Evolutionary conservation across 2,797 vertebrate genomes (phyloP), one percentile per base, ranked within the genome.

Genomic region (Chaetophractus vellerosus): DNA sequence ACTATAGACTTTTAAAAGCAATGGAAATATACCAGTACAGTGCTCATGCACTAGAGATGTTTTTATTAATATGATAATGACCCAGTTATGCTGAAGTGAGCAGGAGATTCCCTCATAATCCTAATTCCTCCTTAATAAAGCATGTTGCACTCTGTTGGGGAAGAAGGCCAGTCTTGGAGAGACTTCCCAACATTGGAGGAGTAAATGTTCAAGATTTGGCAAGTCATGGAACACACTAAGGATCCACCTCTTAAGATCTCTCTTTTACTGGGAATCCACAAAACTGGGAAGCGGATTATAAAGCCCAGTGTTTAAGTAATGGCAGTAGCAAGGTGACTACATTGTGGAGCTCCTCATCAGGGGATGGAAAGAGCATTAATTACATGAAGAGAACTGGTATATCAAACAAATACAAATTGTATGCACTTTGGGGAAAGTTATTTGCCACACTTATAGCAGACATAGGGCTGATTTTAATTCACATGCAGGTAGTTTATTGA

Each of bases 11-110:
- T 74, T 28, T 45, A 36, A 52, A 88, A 93, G 41, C 38, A 92
- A 91, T 19, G 23, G 1, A 82, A 75, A 41, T 10, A 45, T 6
- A 63, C 69, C 24, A 81, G 10, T 81, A 26, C 2, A 41, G 24
- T 16, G 14, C 8, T 80, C 91, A 52, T 80, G 9, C 14, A 75
- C 45, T 50, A 28, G 4, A 66, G 16, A 78, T 2, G 26, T 10
- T 93, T 87, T 87, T 66, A 36, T 85, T 80, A 57, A 81, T 57
- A 36, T 41, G 74, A 82, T 38, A 26, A 61, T 80, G 11, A 72
- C 9, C 24, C 26, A 71, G 1, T 41, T 10, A 26, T 26, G 12
- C 15, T n/a, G 8, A 72, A 41, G 33, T 41, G 63, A 63, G 52
- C 26, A 5, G 8, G 8, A 7, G 0, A 5, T 59, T 9, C 16